A percentile compares a stretch with the other conserved stretches of the same genome.
Conservation (phyloP, 2,888 invertebrate genomes). For the Apamea epomidion region DNA sequence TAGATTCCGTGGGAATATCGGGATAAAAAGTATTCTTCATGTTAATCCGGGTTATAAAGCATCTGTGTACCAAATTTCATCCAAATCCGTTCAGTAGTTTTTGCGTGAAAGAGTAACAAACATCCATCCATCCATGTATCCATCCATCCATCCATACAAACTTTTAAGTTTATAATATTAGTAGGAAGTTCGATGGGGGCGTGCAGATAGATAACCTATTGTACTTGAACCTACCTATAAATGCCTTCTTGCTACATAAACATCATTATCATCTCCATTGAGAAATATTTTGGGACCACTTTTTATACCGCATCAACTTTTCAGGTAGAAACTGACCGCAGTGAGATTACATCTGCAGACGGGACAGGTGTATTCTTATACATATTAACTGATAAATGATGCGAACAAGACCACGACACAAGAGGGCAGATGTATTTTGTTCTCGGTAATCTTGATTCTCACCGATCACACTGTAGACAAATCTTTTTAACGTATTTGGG, state of each 20-base stretch:
- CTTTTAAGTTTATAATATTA: too few relatives aligned
- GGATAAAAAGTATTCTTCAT: too few relatives aligned
- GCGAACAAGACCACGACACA: background rate
- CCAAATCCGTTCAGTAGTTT: too few relatives aligned
- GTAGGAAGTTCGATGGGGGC: background rate
- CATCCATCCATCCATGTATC: too few relatives aligned
- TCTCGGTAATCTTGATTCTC: conserved; percentile 17
- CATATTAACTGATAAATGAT: conserved; percentile 27
- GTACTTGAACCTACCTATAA: background rate
- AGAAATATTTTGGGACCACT: conserved; percentile 17
- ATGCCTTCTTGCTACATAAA: conserved; percentile 12
- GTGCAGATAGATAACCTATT: background rate
- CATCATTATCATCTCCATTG: conserved; percentile 16
- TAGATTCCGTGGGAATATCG: too few relatives aligned
- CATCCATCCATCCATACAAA: too few relatives aligned
- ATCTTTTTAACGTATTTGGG: background rate
- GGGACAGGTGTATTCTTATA: conserved; percentile 46
- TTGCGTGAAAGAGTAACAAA: too few relatives aligned
- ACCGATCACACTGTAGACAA: background rate
- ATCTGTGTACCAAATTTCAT: too few relatives aligned
- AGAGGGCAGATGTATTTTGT: conserved; percentile 31
- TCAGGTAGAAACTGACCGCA: conserved; percentile 51
- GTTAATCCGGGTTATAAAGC: too few relatives aligned
- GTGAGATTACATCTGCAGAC: conserved; percentile 45
- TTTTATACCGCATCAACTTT: conserved; percentile 11